A percentile compares a stretch with the other conserved stretches of the same genome.
These are phyloP conservation scores for Phthorimaea operculella DNA, from an alignment of 1,140 invertebrate genomes.

Conservation along the genomic window DNA sequence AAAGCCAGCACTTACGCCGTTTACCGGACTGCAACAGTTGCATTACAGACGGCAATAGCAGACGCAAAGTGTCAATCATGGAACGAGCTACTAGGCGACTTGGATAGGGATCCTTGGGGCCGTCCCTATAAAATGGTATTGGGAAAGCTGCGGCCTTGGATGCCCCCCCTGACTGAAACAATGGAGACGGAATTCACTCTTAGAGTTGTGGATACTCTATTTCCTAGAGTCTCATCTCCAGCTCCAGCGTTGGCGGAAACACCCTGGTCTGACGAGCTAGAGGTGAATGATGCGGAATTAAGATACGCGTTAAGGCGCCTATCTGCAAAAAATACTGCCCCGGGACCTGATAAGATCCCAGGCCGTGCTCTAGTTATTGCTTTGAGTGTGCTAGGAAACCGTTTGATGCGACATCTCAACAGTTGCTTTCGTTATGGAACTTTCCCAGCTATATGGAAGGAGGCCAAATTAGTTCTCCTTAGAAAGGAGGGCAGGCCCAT, in stretches of 20 bases:
- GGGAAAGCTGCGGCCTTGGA: conserved; percentile 14
- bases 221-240: conserved; percentile 11
- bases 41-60: conserved; percentile 12
- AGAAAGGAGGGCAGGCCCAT: no score
- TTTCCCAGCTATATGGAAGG: no score
- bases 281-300: conserved; percentile 8
- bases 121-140: conserved; percentile 25
- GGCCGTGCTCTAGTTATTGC: no score
- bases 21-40: conserved; percentile 11
- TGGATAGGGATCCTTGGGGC: conserved; percentile 35
- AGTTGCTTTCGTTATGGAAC: no score
- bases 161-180: conserved; percentile 19
- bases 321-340: conserved; percentile 7
- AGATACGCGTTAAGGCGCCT: not conserved
- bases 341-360: conserved; percentile 13
- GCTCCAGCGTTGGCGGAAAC: not conserved
- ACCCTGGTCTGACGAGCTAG: conserved; percentile 5
- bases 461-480: no score
- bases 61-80: conserved; percentile 13
- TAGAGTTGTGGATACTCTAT: conserved; percentile 18
- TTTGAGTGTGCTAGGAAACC: no score
- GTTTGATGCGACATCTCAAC: no score
- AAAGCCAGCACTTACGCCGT: conserved; percentile 6
- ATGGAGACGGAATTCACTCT: conserved; percentile 10
- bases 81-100: conserved; percentile 17